phyloP scores from a whole-genome alignment of 2,797 vertebrate genomes.

The Potorous gilbertii region DNA sequence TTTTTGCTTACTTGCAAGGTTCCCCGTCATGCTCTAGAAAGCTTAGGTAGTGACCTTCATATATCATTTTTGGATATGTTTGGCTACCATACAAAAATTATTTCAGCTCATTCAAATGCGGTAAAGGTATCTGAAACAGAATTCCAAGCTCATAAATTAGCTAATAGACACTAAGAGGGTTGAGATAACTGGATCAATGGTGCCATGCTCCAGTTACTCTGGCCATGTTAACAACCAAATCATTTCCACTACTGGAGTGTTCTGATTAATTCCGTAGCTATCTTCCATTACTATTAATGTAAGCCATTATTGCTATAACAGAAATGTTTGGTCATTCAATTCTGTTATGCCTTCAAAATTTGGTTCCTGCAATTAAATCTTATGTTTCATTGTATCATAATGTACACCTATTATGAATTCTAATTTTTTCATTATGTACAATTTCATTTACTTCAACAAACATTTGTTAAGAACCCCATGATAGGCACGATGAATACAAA shows the following conservation, averaged over 20 bases:
- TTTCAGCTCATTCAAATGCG: background rate
- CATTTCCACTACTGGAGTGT: background rate
- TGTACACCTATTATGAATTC: background rate
- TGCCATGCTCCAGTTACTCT: background rate
- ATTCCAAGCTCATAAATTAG: background rate
- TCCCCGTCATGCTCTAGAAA: background rate
- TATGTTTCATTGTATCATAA: background rate
- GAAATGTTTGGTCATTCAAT: background rate
- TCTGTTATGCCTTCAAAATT: slow-evolving; percentile 2
- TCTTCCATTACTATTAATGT: background rate
- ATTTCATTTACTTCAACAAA: background rate
- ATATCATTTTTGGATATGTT: background rate
- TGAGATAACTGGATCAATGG: background rate
- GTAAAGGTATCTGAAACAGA: background rate
- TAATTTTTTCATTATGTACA: background rate
- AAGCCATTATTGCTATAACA: background rate
- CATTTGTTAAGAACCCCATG: background rate
- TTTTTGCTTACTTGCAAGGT: background rate
- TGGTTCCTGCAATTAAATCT: background rate
- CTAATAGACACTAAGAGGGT: background rate
- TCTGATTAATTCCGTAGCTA: background rate
- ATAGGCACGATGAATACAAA: background rate
- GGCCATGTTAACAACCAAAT: background rate
- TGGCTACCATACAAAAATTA: background rate
- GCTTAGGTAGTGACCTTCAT: background rate